Base-by-base conservation (phyloP, 2,113 vertebrate species). In the Chaenogobius annularis region DNA sequence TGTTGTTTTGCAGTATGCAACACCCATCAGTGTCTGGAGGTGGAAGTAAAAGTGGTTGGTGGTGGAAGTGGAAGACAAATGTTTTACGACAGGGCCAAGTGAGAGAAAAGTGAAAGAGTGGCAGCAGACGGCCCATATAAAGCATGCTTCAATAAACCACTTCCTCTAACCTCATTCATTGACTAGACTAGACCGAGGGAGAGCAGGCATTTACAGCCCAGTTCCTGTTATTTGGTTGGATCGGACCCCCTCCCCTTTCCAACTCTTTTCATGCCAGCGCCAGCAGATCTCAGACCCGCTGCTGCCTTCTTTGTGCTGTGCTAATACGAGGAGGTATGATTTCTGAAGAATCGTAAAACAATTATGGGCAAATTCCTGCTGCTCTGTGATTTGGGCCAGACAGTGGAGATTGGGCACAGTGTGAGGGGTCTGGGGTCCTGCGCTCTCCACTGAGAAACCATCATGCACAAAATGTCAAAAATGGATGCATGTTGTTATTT, bases 321-420 rank as follows among this genome's bases (percentile, higher is more conserved):
- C 93, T 92, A 93, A 94, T 93, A 95, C 89, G 94, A 95, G 93
- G 88, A 95, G 93, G 93, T 91, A 92, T 91, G 87, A 94, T 94
- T 95, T 94, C 93, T 93, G 89, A 90, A 85, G 90, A 93, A 92
- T 86, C 91, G 91, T 96, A 96, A 97, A 97, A 94, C 94, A 95
- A 96, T 96, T 94, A 95, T 79, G 73, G 68, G 86, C 78, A 87
- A 93, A 92, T 92, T 95, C 94, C 94, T 90, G 87, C 73, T 83
- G 89, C 72, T 78, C 93, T 95, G 96, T 94, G 81, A 94, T 95
- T 93, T 90, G 70, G 83, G 83, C 87, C 89, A 91, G 90, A 89
- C 72, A 72, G 31, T 54, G 43, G 17, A 50, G 44, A 35, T 48
- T 68, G 70, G 11, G 1, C 40, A 20, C 43, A 1, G 0, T 35